Evolutionary conservation across 2,797 vertebrate species (phyloP), one percentile per base, ranked within the genome.

Genomic region (Propithecus deckenii): DNA sequence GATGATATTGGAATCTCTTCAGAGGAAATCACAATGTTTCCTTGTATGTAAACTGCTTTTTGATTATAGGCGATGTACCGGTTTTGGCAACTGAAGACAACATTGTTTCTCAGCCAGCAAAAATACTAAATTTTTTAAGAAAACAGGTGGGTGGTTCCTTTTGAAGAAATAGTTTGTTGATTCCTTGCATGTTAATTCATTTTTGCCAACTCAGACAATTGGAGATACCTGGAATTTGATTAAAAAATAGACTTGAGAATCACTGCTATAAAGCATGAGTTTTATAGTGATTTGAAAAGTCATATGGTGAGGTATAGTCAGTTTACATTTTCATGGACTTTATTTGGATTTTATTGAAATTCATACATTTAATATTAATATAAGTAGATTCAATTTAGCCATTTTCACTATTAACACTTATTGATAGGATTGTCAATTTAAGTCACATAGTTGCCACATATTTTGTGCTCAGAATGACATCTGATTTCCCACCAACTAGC

Each of bases 41-140:
- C 4, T 96, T 83, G 12, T 30, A 7, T 93, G 43, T 91, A 50
- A 93, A 95, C 84, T 92, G 46, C 75, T 52, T 89, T 97, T 96
- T 97, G 59, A 91, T 92, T 97, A 50, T 98, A 99, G 99, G 98
- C 8, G 98, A 98, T 43, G 98, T 99, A n/a, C 99, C 99, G 93
- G 97, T 99, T 95, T 98, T 99, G 98, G 96, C 99, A 95, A 99
- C 98, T 97, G 99, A 99, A 95, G 99, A 99, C 85, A 96, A 87
- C 87, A 97, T 98, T 94, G 98, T 99, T 98, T 99, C 99, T 97
- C 99, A 99, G 97, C 99, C 99, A 23, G 97, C 99, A 98, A 99
- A 99, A 98, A 99, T 99, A 98, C 98, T 99, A 55, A 99, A 99
- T 98, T 99, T 99, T 97, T 98, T 99, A 97, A 99, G 99, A 98